phyloP scores from a whole-genome alignment of 2,113 vertebrate species.

The Perca fluviatilis region DNA sequence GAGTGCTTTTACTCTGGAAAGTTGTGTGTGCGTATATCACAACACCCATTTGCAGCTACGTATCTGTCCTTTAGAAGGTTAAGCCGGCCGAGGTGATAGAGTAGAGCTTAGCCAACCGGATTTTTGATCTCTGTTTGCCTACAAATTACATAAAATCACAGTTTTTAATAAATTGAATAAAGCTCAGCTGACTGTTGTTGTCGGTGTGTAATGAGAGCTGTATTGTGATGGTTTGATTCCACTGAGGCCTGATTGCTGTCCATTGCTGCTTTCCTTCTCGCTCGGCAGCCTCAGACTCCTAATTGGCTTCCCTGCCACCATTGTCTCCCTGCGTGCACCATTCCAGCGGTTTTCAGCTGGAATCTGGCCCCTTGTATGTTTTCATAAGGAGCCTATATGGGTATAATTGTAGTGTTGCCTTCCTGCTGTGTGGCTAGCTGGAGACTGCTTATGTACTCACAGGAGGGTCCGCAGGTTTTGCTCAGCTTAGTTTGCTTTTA shows the following conservation, averaged over 20 bases:
- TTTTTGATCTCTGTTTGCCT: not conserved
- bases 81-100: not conserved
- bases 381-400: conserved; percentile 61
- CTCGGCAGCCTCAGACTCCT: conserved; percentile 30
- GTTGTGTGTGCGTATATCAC: not conserved
- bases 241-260: conserved; percentile 28
- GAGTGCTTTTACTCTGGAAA: not conserved
- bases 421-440: conserved; percentile 58
- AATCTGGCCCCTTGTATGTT: conserved; percentile 54
- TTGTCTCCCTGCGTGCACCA: conserved; percentile 46
- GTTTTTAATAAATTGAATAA: too few species aligned
- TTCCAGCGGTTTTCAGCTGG: conserved; percentile 61
- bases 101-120: not conserved
- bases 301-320: conserved; percentile 42
- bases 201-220: not conserved
- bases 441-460: conserved; percentile 28
- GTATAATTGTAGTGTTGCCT: conserved; percentile 72
- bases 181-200: not conserved
- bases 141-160: not conserved
- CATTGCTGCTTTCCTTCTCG: not conserved
- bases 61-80: not conserved
- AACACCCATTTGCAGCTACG: not conserved
- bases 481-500: not conserved
- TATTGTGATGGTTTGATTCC: conserved; percentile 24
- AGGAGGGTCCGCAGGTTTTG: conserved; percentile 49